phyloP scores from a whole-genome alignment of 2,113 vertebrate genomes.

The Heterochromis multidens region DNA sequence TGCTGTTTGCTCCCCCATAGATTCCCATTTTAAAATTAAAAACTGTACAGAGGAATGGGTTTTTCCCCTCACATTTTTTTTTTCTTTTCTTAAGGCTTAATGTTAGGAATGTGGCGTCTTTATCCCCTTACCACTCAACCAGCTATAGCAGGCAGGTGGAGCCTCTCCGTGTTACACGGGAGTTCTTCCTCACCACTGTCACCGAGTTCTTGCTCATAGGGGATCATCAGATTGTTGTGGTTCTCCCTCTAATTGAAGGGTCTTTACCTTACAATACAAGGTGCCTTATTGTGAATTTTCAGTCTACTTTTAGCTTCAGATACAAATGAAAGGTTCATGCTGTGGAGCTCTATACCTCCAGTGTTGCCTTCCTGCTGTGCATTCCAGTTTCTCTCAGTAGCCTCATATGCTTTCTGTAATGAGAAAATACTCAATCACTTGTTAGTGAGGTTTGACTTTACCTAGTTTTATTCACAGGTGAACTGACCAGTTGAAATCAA shows the following conservation, averaged over 20 bases:
- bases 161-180: neutral
- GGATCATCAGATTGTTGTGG: neutral
- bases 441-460: neutral
- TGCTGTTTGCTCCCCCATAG: neutral
- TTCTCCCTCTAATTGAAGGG: neutral
- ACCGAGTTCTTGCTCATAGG: neutral
- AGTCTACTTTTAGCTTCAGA: neutral
- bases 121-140: neutral
- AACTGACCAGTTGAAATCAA: neutral
- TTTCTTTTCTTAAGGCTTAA: no score
- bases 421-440: neutral
- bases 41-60: no score
- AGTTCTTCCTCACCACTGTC: neutral
- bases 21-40: neutral
- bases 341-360: neutral
- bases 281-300: neutral
- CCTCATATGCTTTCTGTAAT: neutral
- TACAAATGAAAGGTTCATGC: neutral
- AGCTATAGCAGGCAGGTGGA: neutral
- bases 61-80: no score
- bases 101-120: neutral
- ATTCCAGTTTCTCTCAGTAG: neutral
- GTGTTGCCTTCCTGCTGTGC: neutral
- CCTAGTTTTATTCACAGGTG: neutral
- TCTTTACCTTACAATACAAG: neutral